A percentile compares a stretch with the other conserved stretches of the same genome.
phyloP scores from a whole-genome alignment of 2,797 vertebrate species.

The Lagodon rhomboides region DNA sequence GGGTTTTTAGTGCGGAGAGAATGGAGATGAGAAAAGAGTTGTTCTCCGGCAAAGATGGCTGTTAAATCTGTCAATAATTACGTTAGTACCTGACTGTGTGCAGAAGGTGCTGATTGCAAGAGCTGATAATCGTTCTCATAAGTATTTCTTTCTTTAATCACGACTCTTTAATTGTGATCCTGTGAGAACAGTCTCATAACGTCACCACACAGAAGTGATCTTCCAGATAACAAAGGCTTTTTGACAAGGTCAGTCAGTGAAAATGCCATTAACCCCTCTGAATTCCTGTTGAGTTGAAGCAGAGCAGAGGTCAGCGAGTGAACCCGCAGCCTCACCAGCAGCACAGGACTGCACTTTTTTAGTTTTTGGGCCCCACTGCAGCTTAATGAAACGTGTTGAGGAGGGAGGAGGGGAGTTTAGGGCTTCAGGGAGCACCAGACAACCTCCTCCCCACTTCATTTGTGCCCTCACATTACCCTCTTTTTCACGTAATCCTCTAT shows the following conservation, averaged over 20 bases:
- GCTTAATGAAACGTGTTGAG: slow-evolving; percentile 78
- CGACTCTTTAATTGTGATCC: slow-evolving; percentile 42
- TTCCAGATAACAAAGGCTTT: slow-evolving; percentile 64
- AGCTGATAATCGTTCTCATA: slow-evolving; percentile 38
- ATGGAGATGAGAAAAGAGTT: slow-evolving; percentile 15
- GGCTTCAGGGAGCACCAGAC: slow-evolving; percentile 54
- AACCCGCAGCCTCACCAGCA: slow-evolving; percentile 66
- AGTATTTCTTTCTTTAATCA: background rate
- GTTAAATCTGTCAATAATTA: slow-evolving; percentile 60
- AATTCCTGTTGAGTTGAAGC: slow-evolving; percentile 61
- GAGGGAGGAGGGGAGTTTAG: slow-evolving; percentile 40
- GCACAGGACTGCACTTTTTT: slow-evolving; percentile 65
- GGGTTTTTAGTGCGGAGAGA: slow-evolving; percentile 37
- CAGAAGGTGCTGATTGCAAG: slow-evolving; percentile 54
- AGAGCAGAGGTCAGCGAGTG: slow-evolving; percentile 74
- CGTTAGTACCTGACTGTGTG: slow-evolving; percentile 39
- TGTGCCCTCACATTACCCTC: slow-evolving; percentile 64
- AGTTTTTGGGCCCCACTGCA: slow-evolving; percentile 51
- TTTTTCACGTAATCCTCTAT: slow-evolving; percentile 73
- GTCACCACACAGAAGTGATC: slow-evolving; percentile 37
- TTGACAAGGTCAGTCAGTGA: slow-evolving; percentile 75
- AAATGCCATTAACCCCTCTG: slow-evolving; percentile 76
- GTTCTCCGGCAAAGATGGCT: slow-evolving; percentile 12
- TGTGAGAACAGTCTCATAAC: slow-evolving; percentile 26
- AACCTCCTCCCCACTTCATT: slow-evolving; percentile 65